A percentile compares a stretch with the other conserved stretches of the same genome.
These are phyloP conservation scores for Lithobates pipiens DNA, from an alignment of 2,797 vertebrate genomes.

Conservation along the genomic window DNA sequence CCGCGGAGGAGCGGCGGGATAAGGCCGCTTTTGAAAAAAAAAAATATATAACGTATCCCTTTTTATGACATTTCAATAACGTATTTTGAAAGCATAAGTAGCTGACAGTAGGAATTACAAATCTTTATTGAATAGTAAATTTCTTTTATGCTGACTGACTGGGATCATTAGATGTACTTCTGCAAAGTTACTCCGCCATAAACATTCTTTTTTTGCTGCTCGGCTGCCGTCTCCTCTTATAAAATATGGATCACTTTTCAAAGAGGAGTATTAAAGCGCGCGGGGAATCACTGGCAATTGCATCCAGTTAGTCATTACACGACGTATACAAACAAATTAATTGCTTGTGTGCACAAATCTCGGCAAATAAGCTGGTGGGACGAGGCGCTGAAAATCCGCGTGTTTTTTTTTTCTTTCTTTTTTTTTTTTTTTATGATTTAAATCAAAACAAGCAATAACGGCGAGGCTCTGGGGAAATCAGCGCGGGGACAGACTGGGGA, in stretches of 20 bases:
- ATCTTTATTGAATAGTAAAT: constrained; percentile 63
- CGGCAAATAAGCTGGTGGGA: constrained; percentile 48
- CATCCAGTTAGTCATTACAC: constrained; percentile 61
- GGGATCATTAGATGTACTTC: constrained; percentile 57
- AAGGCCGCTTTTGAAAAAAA: constrained; percentile 51
- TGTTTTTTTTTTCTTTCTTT: not conserved
- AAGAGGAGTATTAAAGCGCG: constrained; percentile 61
- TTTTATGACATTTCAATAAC: constrained; percentile 63
- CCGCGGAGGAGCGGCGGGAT: constrained; percentile 33
- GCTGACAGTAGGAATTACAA: constrained; percentile 61
- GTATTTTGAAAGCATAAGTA: constrained; percentile 63
- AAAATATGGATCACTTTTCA: constrained; percentile 61
- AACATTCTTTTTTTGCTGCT: constrained; percentile 57
- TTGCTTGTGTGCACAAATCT: constrained; percentile 57
- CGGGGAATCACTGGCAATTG: constrained; percentile 60
- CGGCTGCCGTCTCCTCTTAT: constrained; percentile 58
- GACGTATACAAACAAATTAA: constrained; percentile 62
- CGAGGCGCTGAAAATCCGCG: constrained; percentile 24
- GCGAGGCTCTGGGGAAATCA: constrained; percentile 60
- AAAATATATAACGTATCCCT: constrained; percentile 57
- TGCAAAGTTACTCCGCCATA: constrained; percentile 57
- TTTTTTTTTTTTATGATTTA: constrained; percentile 42
- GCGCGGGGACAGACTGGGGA: constrained; percentile 31
- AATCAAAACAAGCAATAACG: constrained; percentile 54
- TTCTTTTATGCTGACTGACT: constrained; percentile 62